Evolutionary conservation across 2,888 invertebrate genomes (phyloP).

Genomic region (Aethes cnicana): DNA sequence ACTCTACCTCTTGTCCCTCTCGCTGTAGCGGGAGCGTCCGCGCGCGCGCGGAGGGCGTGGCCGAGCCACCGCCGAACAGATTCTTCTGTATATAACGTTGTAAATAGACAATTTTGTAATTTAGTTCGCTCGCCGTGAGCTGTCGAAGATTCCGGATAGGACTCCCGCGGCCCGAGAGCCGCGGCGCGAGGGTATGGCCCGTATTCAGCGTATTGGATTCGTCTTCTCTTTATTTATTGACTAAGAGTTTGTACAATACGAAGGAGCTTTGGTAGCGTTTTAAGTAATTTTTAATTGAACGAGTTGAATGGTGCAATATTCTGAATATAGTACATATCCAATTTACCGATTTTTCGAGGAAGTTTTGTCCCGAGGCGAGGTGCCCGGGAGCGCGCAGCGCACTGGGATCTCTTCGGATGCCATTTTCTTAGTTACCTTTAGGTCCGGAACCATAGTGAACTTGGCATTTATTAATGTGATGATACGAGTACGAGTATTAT

Average conservation of each 20-base stretch:
- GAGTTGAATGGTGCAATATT: slow-evolving; percentile 53
- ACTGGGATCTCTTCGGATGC: slow-evolving; percentile 70
- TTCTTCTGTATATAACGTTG: slow-evolving; percentile 72
- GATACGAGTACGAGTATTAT: slow-evolving; percentile 65
- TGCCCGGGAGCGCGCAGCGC: slow-evolving; percentile 34
- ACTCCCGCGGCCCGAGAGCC: slow-evolving; percentile 33
- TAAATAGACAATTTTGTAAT: slow-evolving; percentile 64
- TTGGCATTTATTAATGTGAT: slow-evolving; percentile 81
- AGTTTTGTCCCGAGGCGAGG: slow-evolving; percentile 40
- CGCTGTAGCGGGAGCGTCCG: slow-evolving; percentile 60
- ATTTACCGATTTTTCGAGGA: slow-evolving; percentile 56
- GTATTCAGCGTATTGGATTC: slow-evolving; percentile 55
- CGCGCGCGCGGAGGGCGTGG: slow-evolving; percentile 60
- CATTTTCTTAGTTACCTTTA: slow-evolving; percentile 80
- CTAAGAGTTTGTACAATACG: slow-evolving; percentile 28
- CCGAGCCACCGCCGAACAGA: slow-evolving; percentile 49
- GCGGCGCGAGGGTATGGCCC: slow-evolving; percentile 46
- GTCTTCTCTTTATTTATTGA: slow-evolving; percentile 36
- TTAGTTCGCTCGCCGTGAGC: slow-evolving; percentile 52
- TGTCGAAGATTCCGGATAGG: slow-evolving; percentile 42
- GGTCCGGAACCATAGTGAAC: slow-evolving; percentile 76
- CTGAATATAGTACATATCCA: slow-evolving; percentile 66
- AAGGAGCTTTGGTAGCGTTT: slow-evolving; percentile 30
- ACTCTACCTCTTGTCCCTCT: slow-evolving; percentile 79
- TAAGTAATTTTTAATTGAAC: slow-evolving; percentile 32